Evolutionary conservation across 2,113 vertebrate species (phyloP).

Genomic region (Dasyornis broadbenti): DNA sequence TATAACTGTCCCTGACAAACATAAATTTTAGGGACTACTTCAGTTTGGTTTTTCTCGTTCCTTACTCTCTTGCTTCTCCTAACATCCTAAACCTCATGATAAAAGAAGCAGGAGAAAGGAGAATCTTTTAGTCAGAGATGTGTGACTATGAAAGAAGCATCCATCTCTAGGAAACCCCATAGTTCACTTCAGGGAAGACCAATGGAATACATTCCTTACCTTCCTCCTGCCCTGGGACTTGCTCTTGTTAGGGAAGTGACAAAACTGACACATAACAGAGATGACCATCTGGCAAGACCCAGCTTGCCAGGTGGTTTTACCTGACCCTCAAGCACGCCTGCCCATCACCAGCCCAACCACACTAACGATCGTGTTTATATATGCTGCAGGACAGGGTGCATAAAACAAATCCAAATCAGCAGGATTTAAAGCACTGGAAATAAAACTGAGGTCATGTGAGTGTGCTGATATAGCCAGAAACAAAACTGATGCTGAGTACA

Average conservation of each 20-base stretch:
- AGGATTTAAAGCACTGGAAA: neutral
- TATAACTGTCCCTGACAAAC: neutral
- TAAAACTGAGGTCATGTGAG: neutral
- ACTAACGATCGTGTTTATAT: neutral
- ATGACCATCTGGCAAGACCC: slow-evolving; percentile 1
- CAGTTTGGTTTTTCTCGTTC: neutral
- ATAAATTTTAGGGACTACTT: neutral
- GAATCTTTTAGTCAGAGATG: neutral
- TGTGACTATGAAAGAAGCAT: neutral
- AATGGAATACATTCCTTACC: neutral
- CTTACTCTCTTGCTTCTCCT: neutral
- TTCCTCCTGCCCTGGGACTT: neutral
- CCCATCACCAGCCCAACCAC: neutral
- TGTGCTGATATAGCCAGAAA: neutral
- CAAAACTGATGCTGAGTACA: neutral
- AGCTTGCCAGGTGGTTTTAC: neutral
- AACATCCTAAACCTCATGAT: neutral
- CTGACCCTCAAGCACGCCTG: neutral
- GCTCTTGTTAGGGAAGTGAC: neutral
- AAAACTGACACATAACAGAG: slow-evolving; percentile 7
- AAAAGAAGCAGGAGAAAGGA: neutral
- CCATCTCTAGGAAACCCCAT: neutral
- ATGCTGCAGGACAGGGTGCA: neutral
- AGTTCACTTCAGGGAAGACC: neutral
- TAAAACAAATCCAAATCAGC: neutral